These are phyloP conservation scores for Drosophila peninsularis DNA, from an alignment of 2,888 invertebrate genomes.

Conservation along the genomic window DNA sequence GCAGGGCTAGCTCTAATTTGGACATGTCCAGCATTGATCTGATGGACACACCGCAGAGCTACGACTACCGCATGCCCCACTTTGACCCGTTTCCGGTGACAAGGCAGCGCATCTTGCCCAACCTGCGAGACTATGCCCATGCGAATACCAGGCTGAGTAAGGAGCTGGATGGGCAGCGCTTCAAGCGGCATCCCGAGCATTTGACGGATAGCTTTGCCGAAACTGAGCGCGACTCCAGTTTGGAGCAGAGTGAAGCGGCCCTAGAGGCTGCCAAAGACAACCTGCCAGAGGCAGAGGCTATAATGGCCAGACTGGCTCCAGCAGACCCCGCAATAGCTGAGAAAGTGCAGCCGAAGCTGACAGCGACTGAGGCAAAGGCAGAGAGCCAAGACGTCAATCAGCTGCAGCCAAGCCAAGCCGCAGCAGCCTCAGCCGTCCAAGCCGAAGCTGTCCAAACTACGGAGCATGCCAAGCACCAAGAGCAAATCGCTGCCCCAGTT, in stretches of 20 bases:
- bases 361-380: not conserved
- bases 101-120: constrained; percentile 33
- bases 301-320: constrained; percentile 11
- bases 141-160: constrained; percentile 22
- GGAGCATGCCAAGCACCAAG: not conserved
- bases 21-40: not conserved
- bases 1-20: not conserved
- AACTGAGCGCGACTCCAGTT: not conserved
- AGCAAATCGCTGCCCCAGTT: not conserved
- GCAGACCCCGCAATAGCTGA: not conserved
- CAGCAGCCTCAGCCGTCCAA: not conserved
- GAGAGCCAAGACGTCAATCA: not conserved
- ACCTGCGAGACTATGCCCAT: constrained; percentile 43
- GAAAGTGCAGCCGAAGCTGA: not conserved
- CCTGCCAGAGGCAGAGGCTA: constrained; percentile 9
- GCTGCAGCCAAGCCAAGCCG: not conserved
- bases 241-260: not conserved
- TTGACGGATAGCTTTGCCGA: not conserved
- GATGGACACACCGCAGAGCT: constrained; percentile 45
- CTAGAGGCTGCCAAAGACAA: not conserved
- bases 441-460: not conserved
- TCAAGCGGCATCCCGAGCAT: constrained; percentile 38
- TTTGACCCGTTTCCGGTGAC: constrained; percentile 35
- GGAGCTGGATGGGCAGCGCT: constrained; percentile 29
- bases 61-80: constrained; percentile 51